A percentile compares a stretch with the other conserved stretches of the same genome.
These are phyloP conservation scores for Tachina grossa DNA, from an alignment of 2,888 invertebrate species.

Conservation along the genomic window DNA sequence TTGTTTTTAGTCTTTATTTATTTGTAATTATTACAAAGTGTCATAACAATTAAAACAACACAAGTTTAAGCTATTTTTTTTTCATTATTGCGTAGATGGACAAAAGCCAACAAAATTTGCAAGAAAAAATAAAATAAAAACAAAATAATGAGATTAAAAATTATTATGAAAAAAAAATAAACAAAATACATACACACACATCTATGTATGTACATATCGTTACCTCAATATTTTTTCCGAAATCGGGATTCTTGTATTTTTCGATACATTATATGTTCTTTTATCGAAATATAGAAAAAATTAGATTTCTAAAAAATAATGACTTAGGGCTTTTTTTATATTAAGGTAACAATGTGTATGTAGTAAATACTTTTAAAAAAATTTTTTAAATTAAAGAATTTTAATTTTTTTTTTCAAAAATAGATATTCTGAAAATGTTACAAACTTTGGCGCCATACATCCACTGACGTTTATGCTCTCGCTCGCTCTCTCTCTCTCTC, in stretches of 20 bases:
- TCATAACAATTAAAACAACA: constrained; percentile 28
- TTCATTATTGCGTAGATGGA: constrained; percentile 73
- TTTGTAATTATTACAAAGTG: not conserved
- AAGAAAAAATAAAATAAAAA: constrained; percentile 1
- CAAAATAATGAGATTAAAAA: constrained; percentile 42
- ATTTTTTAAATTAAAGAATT: not conserved
- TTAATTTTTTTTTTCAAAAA: not conserved
- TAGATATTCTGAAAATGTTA: constrained; percentile 28
- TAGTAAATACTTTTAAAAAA: not conserved
- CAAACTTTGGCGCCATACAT: constrained; percentile 70
- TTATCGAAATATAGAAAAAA: too few species aligned
- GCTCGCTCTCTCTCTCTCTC: not conserved
- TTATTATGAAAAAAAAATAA: constrained; percentile 17
- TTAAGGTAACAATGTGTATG: too few species aligned
- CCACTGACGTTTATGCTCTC: constrained; percentile 67
- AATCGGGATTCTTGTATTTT: too few species aligned
- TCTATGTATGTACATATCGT: not conserved
- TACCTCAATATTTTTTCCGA: too few species aligned
- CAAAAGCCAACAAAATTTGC: constrained; percentile 63
- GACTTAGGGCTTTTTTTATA: too few species aligned
- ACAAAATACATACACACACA: not conserved
- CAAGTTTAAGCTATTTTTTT: constrained; percentile 32
- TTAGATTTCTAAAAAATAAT: too few species aligned
- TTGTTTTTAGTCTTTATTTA: constrained; percentile 16
- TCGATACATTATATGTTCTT: too few species aligned